Base-by-base conservation (phyloP, 2,888 invertebrate species). In the Lochmaea crataegi region DNA sequence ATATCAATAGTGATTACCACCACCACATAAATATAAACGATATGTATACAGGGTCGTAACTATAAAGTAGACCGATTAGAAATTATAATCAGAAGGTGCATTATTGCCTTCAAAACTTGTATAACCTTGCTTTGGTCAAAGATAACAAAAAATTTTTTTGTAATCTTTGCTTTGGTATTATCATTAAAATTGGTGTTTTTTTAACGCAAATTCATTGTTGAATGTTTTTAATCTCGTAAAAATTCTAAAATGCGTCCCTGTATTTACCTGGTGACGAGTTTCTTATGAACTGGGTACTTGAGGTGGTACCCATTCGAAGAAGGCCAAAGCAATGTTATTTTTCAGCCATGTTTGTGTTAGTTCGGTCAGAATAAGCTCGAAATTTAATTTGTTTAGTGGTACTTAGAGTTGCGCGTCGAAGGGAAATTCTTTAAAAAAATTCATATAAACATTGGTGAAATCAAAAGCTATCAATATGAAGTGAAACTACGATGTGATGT, bases 401-500 rank as follows among this genome's bases (percentile, higher is more conserved):
- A 63, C 68, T 48, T 42, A 10, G 60, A 68, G 38, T 68, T 68
- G 60, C 68, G 68, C 68, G 48, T 16, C 60, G 11, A 14, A 16
- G 48, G 16, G 22, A 61, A 48, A 68, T 16, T 68, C n/a, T 38
- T 22, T 12, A 2, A 41, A 63, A 68, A 48, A 60, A 61, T 41
- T 16, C 32, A 65, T 26, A 26, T 26, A 26, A 68, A 32, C 53
- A 48, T 56, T 57, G 70, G 73, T 73, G 73, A 73, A 73, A 73
- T 57, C 69, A 69, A 68, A 68, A 68, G 48, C 65, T 60, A 67
- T 38, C n/a, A 66, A 38, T 67, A 72, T 45, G 65, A 65, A 77
- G 78, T 78, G 78, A 78, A 77, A 79, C 77, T 75, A 78, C 79
- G 77, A 81, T 81, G 82, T 81, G 80, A 81, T 77, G 75, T 74